Evolutionary conservation across 2,113 vertebrate genomes (phyloP), one percentile per base, ranked within the genome.

Genomic region (Nansenia antarctica): DNA sequence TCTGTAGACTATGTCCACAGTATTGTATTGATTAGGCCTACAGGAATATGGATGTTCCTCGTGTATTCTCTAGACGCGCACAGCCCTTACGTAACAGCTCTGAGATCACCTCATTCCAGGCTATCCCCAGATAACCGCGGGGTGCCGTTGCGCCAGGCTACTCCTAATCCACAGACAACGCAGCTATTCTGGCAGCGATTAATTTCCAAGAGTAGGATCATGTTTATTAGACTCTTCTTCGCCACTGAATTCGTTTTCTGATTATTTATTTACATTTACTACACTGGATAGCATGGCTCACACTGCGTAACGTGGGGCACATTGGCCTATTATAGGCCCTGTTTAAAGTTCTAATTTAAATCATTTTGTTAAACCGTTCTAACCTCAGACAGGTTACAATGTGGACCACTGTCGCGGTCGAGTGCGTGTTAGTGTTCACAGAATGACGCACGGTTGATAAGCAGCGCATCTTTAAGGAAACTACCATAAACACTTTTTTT

Each of bases 71-170:
- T n/a, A n/a, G n/a, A 45, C 45, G 9, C 18, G 47, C 61, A 65
- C 52, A 32, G 58, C 26, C 31, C 7, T 87, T 87, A 80, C 77
- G 85, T 79, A 87, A 87, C 67, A 71, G 62, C 61, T 65, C 30
- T 77, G 72, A 87, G 85, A 73, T 82, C 76, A 80, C 54, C 74
- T 65, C 35, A 76, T 86, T 77, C 39, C 67, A 63, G 67, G 8
- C 69, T 80, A 58, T 85, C 72, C 67, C 76, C 42, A 26, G 63
- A 35, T 54, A 57, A 62, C 74, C 66, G 82, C 73, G 59, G 45
- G 69, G 69, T 78, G 67, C 55, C 65, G 72, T 65, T 27, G 68
- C 55, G 70, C 47, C 73, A 70, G 32, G 67, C 65, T 69, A 69
- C 76, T 73, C 69, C 32, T 49, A 62, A 2, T 20, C 22, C 66